Percentiles rank a stretch among this genome's conserved stretches.
phyloP scores from a whole-genome alignment of 2,797 vertebrate species.

The Nyctibius grandis region DNA sequence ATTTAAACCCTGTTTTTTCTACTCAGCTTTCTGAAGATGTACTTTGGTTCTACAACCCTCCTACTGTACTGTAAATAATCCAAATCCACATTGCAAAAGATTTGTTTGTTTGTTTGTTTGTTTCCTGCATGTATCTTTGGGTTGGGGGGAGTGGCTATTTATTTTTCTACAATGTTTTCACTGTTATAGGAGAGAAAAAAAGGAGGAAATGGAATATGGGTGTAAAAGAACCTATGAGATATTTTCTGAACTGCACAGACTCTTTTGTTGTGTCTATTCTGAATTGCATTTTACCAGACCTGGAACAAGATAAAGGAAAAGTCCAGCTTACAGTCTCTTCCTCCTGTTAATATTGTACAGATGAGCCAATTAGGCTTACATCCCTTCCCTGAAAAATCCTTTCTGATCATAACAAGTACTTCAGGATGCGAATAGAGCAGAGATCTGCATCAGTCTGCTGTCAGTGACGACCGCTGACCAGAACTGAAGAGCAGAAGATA shows the following conservation, averaged over 20 bases:
- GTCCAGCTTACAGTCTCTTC: neutral
- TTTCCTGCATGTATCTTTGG: neutral
- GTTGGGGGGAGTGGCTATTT: accelerated
- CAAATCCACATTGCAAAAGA: neutral
- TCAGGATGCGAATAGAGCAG: neutral
- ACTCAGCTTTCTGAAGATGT: neutral
- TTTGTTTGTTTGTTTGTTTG: neutral
- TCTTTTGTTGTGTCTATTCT: neutral
- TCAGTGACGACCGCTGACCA: conserved; percentile 24
- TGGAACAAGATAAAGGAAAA: neutral
- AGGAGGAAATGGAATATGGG: neutral
- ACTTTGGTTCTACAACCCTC: neutral
- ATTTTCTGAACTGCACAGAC: neutral
- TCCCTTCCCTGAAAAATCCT: neutral
- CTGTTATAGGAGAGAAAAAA: neutral
- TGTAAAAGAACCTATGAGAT: neutral
- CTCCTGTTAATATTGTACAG: neutral
- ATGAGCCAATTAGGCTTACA: neutral
- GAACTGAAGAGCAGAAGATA: neutral
- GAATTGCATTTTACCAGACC: neutral
- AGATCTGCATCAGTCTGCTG: neutral
- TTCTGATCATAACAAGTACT: neutral
- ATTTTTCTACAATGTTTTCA: neutral
- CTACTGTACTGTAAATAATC: neutral
- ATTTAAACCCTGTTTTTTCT: neutral